Conservation (phyloP, 1,140 invertebrate species). For the Neocloeon triangulifer region DNA sequence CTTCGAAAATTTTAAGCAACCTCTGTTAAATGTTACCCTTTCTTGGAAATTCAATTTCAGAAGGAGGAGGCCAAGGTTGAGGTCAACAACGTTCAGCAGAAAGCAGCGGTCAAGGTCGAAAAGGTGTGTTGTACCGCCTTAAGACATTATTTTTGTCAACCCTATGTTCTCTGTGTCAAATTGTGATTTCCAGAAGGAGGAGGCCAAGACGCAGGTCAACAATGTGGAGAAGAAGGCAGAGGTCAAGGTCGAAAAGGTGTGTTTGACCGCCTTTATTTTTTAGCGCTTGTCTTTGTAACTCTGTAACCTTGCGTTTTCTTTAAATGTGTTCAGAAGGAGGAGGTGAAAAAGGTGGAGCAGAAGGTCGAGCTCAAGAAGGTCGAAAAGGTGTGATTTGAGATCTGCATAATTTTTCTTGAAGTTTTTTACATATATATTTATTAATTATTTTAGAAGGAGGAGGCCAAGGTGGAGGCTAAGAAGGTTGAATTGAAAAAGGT, state of each 20-base stretch:
- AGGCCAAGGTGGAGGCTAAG: constrained; percentile 16
- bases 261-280: constrained; percentile 6
- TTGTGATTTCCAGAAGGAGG: constrained; percentile 12
- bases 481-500: constrained; percentile 14
- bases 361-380: constrained; percentile 16
- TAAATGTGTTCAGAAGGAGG: too few species aligned
- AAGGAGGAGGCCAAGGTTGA: constrained; percentile 7
- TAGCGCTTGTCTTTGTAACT: too few species aligned
- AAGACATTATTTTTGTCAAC: too few species aligned
- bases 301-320: too few species aligned
- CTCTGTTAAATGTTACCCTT: not conserved
- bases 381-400: too few species aligned
- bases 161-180: too few species aligned
- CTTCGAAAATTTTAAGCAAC: too few species aligned
- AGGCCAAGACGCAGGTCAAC: constrained; percentile 22
- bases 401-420: too few species aligned
- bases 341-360: constrained; percentile 20
- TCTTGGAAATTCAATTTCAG: not conserved
- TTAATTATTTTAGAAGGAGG: constrained; percentile 21
- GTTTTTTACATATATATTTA: too few species aligned
- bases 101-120: constrained; percentile 20
- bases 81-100: constrained; percentile 13
- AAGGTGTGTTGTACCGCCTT: constrained; percentile 10
- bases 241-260: constrained; percentile 18
- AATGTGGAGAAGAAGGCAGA: constrained; percentile 21